Conservation (phyloP, 2,888 invertebrate species). For the Bruchidius siliquastri region DNA sequence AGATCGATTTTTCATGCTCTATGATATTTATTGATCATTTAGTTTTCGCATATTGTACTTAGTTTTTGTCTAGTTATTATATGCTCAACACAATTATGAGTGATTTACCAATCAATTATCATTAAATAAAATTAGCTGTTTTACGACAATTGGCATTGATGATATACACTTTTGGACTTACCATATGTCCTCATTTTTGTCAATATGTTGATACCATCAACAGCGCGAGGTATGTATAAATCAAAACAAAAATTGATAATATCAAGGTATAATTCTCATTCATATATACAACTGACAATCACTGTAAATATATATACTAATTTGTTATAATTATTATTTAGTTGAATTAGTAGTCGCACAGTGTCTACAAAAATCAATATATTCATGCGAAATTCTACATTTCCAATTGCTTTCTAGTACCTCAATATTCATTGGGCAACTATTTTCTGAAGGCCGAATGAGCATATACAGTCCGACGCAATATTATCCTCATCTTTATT, state of each 20-base stretch:
- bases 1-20: too few relatives aligned
- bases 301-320: conserved; percentile 28
- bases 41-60: not conserved
- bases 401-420: not conserved
- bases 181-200: too few relatives aligned
- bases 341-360: not conserved
- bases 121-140: not conserved
- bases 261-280: conserved; percentile 30
- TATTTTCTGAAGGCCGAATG: not conserved
- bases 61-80: not conserved
- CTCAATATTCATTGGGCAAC: not conserved
- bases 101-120: not conserved
- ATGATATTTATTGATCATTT: too few relatives aligned
- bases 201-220: too few relatives aligned
- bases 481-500: not conserved
- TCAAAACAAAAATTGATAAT: conserved; percentile 15
- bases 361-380: not conserved
- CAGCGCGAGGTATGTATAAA: not conserved
- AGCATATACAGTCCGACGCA: not conserved
- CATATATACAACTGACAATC: conserved; percentile 33
- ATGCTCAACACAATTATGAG: not conserved
- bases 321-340: conserved; percentile 11
- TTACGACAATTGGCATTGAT: too few relatives aligned
- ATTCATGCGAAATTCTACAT: not conserved
- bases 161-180: too few relatives aligned